Evolutionary conservation across 1,140 invertebrate species (phyloP).

Genomic region (Oncopeltus fasciatus): DNA sequence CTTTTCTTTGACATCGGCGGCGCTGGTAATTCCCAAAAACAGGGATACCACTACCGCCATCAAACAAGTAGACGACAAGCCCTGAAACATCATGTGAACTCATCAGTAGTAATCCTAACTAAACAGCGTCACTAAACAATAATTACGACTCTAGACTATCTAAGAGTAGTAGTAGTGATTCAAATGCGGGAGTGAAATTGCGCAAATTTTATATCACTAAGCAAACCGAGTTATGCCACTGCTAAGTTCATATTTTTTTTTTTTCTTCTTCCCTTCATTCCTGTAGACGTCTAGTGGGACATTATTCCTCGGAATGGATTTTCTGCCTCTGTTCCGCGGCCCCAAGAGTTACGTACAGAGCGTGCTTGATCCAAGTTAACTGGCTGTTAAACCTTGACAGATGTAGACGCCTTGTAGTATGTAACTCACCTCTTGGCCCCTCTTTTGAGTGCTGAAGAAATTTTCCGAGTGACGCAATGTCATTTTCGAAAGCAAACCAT

Average conservation of each 20-base stretch:
- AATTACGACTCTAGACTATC: not conserved
- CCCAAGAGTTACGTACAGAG: not conserved
- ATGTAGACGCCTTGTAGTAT: slow-evolving; percentile 1
- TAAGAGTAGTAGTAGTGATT: not conserved
- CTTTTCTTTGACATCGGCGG: not conserved
- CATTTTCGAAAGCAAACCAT: not conserved
- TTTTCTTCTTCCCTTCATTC: not conserved
- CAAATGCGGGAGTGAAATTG: not conserved
- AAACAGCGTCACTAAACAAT: too few species aligned
- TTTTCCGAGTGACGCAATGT: not conserved
- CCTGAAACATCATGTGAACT: too few species aligned
- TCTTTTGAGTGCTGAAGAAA: not conserved
- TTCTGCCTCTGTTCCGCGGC: slow-evolving; percentile 2
- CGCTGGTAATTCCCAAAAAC: not conserved
- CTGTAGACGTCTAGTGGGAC: not conserved
- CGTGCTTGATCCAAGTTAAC: slow-evolving; percentile 5
- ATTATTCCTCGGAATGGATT: slow-evolving; percentile 1
- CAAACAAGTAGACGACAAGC: not conserved
- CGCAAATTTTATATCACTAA: not conserved
- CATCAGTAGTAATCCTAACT: too few species aligned
- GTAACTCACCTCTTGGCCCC: not conserved
- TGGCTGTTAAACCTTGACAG: slow-evolving; percentile 3
- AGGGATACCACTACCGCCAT: not conserved
- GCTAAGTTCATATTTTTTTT: not conserved
- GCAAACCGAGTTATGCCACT: not conserved